Conservation (phyloP, 1,140 invertebrate genomes). For the Sycophila sp. region DNA sequence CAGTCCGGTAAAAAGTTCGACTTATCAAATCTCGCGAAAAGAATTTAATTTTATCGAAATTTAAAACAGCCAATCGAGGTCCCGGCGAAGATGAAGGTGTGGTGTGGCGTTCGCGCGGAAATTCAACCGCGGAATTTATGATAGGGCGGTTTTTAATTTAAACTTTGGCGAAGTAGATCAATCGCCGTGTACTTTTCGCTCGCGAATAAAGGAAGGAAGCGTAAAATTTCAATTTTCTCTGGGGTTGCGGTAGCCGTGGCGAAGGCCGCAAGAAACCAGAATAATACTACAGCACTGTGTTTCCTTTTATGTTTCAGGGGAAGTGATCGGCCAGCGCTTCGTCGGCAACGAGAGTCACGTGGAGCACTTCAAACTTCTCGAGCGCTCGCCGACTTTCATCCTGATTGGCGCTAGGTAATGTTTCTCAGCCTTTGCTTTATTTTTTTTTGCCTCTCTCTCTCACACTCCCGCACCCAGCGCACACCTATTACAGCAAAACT, state of each 20-base stretch:
- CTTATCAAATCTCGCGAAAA: no score
- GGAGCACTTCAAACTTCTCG: conserved; percentile 75
- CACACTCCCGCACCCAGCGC: no score
- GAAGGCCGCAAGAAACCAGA: neutral
- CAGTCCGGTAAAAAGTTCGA: no score
- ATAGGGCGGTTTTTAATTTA: conserved; percentile 31
- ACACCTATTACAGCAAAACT: no score
- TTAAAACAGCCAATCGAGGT: no score
- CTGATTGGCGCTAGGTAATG: conserved; percentile 76
- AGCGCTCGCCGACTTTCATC: conserved; percentile 71
- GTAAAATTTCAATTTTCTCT: conserved; percentile 31
- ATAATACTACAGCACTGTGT: neutral
- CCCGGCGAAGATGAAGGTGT: no score
- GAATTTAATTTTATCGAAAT: no score
- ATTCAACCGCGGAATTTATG: conserved; percentile 25
- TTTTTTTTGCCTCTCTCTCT: no score
- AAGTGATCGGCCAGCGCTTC: conserved; percentile 68
- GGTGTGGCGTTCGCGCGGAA: neutral
- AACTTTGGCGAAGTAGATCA: conserved; percentile 28
- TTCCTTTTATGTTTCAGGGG: conserved; percentile 62
- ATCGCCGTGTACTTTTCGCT: neutral
- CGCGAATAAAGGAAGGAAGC: neutral
- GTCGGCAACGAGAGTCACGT: conserved; percentile 70
- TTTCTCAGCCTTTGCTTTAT: conserved; percentile 32
- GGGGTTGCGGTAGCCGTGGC: neutral